A percentile compares a stretch with the other conserved stretches of the same genome.
phyloP scores from a whole-genome alignment of 2,797 vertebrate species.

The Xenopus petersii region DNA sequence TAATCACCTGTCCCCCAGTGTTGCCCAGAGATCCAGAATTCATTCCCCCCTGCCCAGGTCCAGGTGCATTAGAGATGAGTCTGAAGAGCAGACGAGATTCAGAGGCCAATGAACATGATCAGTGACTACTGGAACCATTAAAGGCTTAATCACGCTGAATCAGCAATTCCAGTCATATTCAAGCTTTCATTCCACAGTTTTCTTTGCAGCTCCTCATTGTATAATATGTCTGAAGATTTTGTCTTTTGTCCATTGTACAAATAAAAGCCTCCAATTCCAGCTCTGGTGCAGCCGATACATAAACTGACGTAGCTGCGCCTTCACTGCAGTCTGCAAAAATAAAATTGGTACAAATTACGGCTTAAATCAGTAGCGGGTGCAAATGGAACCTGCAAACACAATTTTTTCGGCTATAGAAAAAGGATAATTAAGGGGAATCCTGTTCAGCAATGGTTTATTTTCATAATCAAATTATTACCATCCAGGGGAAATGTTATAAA shows the following conservation, averaged over 20 bases:
- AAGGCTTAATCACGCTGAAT: conserved; percentile 37
- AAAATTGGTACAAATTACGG: not conserved
- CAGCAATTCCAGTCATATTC: conserved; percentile 66
- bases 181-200: conserved; percentile 82
- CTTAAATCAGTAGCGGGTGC: no score
- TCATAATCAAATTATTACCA: no score
- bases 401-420: no score
- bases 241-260: conserved; percentile 79
- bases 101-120: conserved; percentile 36
- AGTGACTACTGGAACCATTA: not conserved
- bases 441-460: no score
- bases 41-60: not conserved
- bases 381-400: no score
- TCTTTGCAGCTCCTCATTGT: conserved; percentile 72
- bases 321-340: conserved; percentile 77
- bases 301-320: conserved; percentile 76
- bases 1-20: not conserved
- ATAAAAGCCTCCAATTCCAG: conserved; percentile 78
- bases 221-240: conserved; percentile 66
- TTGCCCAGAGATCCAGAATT: not conserved
- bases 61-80: not conserved
- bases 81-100: conserved; percentile 15
- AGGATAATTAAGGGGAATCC: no score
- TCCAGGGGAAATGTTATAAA: no score
- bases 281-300: conserved; percentile 68